These are phyloP conservation scores for Deilephila elpenor DNA, from an alignment of 2,888 invertebrate species.

Conservation along the genomic window DNA sequence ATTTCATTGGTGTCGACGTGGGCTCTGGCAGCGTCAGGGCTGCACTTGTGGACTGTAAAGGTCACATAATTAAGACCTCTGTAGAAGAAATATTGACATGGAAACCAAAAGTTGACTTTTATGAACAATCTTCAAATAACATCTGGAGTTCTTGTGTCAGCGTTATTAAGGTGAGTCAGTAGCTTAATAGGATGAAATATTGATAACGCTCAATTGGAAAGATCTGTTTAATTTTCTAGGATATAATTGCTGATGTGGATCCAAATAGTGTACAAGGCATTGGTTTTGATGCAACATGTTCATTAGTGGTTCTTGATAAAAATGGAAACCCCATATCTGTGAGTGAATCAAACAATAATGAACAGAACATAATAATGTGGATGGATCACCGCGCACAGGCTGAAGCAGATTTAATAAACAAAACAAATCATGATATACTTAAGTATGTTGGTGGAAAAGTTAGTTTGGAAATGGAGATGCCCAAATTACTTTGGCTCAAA, in stretches of 20 bases:
- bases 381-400: conserved; percentile 94
- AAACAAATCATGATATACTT: conserved; percentile 89
- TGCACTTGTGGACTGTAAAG: conserved; percentile 89
- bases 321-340: conserved; percentile 89
- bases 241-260: conserved; percentile 82
- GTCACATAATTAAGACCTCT: conserved; percentile 87
- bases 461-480: conserved; percentile 98
- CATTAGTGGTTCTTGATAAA: conserved; percentile 91
- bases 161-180: conserved; percentile 89
- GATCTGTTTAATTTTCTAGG: conserved; percentile 66
- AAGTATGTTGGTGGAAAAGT: conserved; percentile 96
- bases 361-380: conserved; percentile 95
- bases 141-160: conserved; percentile 92
- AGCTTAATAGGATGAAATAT: conserved; percentile 13
- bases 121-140: conserved; percentile 95
- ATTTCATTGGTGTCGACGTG: conserved; percentile 95
- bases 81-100: conserved; percentile 89
- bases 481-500: conserved; percentile 97
- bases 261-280: conserved; percentile 90
- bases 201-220: conserved; percentile 7
- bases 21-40: conserved; percentile 96
- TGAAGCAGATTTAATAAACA: conserved; percentile 93
- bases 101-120: conserved; percentile 90
- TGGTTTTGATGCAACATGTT: conserved; percentile 98
- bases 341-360: conserved; percentile 86